Conservation (phyloP, 2,888 invertebrate species). For the Lottia gigantea region DNA sequence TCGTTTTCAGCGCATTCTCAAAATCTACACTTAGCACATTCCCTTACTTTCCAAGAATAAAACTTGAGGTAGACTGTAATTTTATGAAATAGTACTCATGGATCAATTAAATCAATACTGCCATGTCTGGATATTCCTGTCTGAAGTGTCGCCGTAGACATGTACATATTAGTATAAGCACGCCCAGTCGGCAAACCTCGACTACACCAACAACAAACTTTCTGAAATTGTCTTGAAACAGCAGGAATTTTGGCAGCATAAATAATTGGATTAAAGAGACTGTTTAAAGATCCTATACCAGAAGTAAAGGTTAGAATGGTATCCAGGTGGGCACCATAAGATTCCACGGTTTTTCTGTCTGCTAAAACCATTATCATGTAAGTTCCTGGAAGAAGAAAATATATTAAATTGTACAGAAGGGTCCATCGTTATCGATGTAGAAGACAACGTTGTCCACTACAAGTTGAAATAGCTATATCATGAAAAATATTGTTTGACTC, state of each 20-base stretch:
- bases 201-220: slow-evolving; percentile 27
- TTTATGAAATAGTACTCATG: too few species aligned
- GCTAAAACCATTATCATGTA: slow-evolving; percentile 14
- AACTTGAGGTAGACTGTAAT: too few species aligned
- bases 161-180: neutral
- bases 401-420: neutral
- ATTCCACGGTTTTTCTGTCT: slow-evolving; percentile 12
- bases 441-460: neutral
- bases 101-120: neutral
- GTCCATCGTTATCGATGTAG: neutral
- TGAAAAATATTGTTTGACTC: neutral
- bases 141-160: slow-evolving; percentile 2
- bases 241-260: slow-evolving; percentile 40
- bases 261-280: slow-evolving; percentile 46
- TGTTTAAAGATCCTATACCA: slow-evolving; percentile 39
- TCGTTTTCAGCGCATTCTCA: too few species aligned
- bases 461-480: neutral
- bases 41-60: too few species aligned
- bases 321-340: slow-evolving; percentile 23
- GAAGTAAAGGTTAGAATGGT: slow-evolving; percentile 33
- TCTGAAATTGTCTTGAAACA: slow-evolving; percentile 33
- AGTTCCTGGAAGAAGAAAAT: slow-evolving; percentile 14
- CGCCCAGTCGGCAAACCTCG: neutral
- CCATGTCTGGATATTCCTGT: neutral
- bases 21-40: too few species aligned